A percentile compares a stretch with the other conserved stretches of the same genome.
Conservation (phyloP, 2,113 vertebrate genomes). For the Nettapus auritus region DNA sequence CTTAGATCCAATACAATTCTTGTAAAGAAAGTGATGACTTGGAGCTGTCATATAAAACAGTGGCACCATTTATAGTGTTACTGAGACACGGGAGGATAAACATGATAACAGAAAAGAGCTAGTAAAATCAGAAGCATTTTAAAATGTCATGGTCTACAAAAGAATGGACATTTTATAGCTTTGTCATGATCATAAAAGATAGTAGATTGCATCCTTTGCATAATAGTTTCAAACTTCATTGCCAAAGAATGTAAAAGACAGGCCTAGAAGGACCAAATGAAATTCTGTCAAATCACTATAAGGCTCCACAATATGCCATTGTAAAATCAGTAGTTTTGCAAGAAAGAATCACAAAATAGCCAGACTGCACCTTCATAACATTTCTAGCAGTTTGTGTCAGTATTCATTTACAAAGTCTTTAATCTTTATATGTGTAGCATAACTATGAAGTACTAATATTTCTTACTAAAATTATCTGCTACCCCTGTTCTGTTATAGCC, state of each 20-base stretch:
- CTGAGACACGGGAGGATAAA: neutral
- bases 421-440: neutral
- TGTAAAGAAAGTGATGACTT: neutral
- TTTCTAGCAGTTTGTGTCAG: neutral
- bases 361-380: neutral
- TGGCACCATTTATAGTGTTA: neutral
- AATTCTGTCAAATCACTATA: neutral
- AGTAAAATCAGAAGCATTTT: slow-evolving; percentile 1
- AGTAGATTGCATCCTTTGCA: neutral
- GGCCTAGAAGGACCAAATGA: neutral
- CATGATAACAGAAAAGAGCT: neutral
- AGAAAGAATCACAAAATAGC: slow-evolving; percentile 21
- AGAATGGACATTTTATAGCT: neutral
- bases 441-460: neutral
- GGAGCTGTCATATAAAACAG: neutral
- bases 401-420: slow-evolving; percentile 5
- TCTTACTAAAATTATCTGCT: neutral
- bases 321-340: slow-evolving; percentile 10
- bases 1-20: neutral
- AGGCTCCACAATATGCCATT: neutral
- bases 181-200: neutral
- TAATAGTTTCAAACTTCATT: neutral
- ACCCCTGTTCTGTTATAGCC: neutral
- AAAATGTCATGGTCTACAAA: neutral
- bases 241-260: neutral